These are phyloP conservation scores for Iguana delicatissima DNA, from an alignment of 2,797 vertebrate genomes.

Conservation along the genomic window DNA sequence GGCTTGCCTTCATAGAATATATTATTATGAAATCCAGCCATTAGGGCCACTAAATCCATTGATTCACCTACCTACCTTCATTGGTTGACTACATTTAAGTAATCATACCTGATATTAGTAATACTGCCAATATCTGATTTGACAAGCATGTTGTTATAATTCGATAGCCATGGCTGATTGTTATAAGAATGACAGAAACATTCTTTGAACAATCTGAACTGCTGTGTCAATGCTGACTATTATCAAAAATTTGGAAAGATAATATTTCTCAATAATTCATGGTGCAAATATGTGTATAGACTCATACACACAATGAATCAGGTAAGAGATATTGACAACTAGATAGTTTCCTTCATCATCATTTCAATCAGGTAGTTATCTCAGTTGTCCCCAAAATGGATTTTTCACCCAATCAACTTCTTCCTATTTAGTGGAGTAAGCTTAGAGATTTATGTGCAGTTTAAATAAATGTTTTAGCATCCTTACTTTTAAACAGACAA, in stretches of 20 bases:
- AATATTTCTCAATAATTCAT: not conserved
- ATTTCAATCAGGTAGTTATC: not conserved
- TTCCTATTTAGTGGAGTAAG: constrained; percentile 26
- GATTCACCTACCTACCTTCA: not conserved
- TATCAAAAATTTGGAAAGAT: not conserved
- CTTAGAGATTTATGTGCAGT: constrained; percentile 42
- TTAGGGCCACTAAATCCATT: not conserved
- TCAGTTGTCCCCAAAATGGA: not conserved
- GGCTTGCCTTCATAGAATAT: not conserved
- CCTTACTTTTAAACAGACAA: constrained; percentile 24
- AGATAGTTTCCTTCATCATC: not conserved
- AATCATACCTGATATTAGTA: not conserved
- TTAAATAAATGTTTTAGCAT: constrained; percentile 39
- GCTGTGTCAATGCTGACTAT: not conserved
- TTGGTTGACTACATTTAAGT: not conserved
- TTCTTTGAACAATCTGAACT: not conserved
- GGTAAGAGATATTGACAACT: accelerated
- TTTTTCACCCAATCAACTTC: constrained; percentile 21
- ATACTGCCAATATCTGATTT: not conserved
- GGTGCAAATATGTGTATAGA: not conserved
- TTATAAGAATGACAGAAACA: not conserved
- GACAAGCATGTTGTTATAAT: not conserved
- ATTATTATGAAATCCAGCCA: not conserved
- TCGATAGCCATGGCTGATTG: not conserved
- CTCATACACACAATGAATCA: not conserved